Conservation (phyloP, 2,113 vertebrate species). For the Platichthys stellatus region DNA sequence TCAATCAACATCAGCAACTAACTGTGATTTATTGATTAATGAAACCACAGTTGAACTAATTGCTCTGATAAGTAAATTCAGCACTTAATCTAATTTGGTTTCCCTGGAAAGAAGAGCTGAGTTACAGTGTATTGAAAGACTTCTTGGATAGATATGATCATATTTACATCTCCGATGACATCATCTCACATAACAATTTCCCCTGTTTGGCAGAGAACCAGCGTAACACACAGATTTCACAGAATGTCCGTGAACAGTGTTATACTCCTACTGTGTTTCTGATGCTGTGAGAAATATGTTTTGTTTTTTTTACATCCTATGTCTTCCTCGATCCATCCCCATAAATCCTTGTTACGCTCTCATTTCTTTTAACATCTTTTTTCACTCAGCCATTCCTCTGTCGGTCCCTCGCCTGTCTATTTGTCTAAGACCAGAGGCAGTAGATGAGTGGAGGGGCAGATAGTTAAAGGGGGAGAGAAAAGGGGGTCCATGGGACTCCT, state of each 20-base stretch:
- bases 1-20: not conserved
- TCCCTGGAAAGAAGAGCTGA: not conserved
- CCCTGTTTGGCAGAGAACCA: conserved; percentile 40
- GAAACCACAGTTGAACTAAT: conserved; percentile 20
- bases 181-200: conserved; percentile 68
- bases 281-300: conserved; percentile 10
- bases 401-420: conserved; percentile 70
- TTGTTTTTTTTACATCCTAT: not conserved
- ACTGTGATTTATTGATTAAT: not conserved
- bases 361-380: conserved; percentile 41
- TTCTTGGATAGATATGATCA: conserved; percentile 46
- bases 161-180: conserved; percentile 58
- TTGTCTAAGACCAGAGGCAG: conserved; percentile 77
- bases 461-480: conserved; percentile 41
- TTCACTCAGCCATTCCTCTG: conserved; percentile 39
- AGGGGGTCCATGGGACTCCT: conserved; percentile 62
- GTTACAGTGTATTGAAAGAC: conserved; percentile 1
- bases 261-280: not conserved
- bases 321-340: conserved; percentile 11
- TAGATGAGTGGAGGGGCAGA: conserved; percentile 64
- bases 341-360: conserved; percentile 21
- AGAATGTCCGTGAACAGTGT: conserved; percentile 22
- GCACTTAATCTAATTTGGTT: conserved; percentile 13
- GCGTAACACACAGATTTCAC: not conserved
- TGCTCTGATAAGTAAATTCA: conserved; percentile 27